Evolutionary conservation across 2,113 vertebrate genomes (phyloP).

Genomic region (Varanus salvator): DNA sequence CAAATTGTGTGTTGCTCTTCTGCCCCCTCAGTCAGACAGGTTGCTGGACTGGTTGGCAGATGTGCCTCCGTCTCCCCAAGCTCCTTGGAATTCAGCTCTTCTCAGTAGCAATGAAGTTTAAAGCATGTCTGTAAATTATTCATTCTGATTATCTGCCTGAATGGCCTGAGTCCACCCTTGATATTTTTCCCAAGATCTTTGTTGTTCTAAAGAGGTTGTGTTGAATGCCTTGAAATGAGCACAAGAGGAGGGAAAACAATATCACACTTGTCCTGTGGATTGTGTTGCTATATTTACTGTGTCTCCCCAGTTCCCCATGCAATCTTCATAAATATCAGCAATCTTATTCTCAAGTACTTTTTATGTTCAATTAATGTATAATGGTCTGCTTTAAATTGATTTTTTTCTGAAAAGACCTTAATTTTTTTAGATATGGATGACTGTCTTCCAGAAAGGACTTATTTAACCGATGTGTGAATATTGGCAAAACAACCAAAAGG

Average conservation of each 20-base stretch:
- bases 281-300: neutral
- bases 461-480: neutral
- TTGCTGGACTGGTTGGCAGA: conserved; percentile 75
- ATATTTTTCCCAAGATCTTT: conserved; percentile 66
- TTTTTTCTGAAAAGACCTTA: neutral
- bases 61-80: conserved; percentile 83
- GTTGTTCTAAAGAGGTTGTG: conserved; percentile 55
- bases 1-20: neutral
- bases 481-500: neutral
- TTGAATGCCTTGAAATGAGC: conserved; percentile 47
- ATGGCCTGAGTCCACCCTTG: conserved; percentile 65
- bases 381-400: neutral
- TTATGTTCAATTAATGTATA: conserved; percentile 14
- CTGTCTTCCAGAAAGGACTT: neutral
- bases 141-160: conserved; percentile 75
- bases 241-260: no score
- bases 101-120: conserved; percentile 69
- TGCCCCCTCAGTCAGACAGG: conserved; percentile 33
- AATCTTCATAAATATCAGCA: neutral
- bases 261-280: neutral
- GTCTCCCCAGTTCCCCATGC: neutral
- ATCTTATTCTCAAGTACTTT: conserved; percentile 11
- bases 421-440: neutral
- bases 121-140: conserved; percentile 82
- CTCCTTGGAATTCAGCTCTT: conserved; percentile 80